phyloP scores from a whole-genome alignment of 1,140 invertebrate genomes.

The Drosophila jambulina region DNA sequence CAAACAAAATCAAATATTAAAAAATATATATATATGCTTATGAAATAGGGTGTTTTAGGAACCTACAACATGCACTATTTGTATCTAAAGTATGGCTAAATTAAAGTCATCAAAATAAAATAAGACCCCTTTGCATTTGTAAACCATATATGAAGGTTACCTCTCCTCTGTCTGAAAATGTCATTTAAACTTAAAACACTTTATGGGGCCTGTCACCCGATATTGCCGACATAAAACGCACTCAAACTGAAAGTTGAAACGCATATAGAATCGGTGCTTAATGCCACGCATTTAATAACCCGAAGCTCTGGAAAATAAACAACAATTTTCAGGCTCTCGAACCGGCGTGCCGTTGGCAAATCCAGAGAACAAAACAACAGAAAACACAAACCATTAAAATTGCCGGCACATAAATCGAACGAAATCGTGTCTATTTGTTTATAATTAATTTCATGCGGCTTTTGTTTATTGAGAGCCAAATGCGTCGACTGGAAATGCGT shows the following conservation, averaged over 20 bases:
- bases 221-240: constrained; percentile 15
- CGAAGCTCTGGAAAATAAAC: constrained; percentile 31
- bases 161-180: constrained; percentile 21
- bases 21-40: background rate
- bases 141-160: constrained; percentile 7
- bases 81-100: background rate
- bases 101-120: background rate
- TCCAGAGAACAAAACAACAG: constrained; percentile 28
- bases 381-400: constrained; percentile 57
- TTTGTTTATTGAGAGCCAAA: constrained; percentile 54
- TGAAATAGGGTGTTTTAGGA: background rate
- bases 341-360: constrained; percentile 20
- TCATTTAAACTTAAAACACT: constrained; percentile 29
- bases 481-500: constrained; percentile 58
- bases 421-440: constrained; percentile 64
- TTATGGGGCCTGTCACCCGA: constrained; percentile 10
- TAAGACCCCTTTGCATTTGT: background rate
- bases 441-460: constrained; percentile 69
- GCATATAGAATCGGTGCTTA: constrained; percentile 16
- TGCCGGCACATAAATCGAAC: constrained; percentile 62
- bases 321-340: constrained; percentile 36
- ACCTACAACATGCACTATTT: background rate
- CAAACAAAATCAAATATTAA: background rate
- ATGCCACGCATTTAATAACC: constrained; percentile 29
- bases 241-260: constrained; percentile 34